Conservation (phyloP, 1,140 invertebrate species). For the Aphelinus certus region DNA sequence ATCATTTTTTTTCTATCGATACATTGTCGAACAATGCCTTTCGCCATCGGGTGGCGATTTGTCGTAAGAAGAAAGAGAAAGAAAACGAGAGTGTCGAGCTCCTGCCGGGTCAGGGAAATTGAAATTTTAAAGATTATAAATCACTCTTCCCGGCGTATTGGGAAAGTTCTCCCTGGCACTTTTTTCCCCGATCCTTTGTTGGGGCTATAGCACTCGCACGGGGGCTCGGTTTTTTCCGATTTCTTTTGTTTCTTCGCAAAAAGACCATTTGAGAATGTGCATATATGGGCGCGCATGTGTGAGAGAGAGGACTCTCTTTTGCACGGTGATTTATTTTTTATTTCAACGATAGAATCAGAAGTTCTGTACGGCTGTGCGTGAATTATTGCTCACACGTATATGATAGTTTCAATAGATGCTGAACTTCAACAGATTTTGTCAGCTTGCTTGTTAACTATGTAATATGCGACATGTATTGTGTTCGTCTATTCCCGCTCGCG, state of each 20-base stretch:
- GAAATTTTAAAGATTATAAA: conserved; percentile 31
- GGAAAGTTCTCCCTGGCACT: neutral
- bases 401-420: too few relatives aligned
- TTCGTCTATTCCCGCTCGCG: too few relatives aligned
- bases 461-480: too few relatives aligned
- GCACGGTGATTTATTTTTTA: conserved; percentile 20
- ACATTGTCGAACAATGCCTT: conserved; percentile 12
- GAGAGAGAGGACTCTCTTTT: neutral
- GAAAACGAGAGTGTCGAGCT: neutral
- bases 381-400: too few relatives aligned
- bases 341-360: conserved; percentile 4
- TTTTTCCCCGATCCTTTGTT: neutral
- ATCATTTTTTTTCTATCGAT: neutral
- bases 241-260: conserved; percentile 1
- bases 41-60: conserved; percentile 10
- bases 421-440: too few relatives aligned
- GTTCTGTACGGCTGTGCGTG: neutral
- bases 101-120: neutral
- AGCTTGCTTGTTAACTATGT: too few relatives aligned
- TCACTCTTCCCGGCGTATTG: conserved; percentile 17
- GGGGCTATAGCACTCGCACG: neutral
- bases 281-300: neutral
- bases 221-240: neutral
- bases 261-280: too few relatives aligned
- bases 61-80: neutral